Percentiles rank a stretch among this genome's conserved stretches.
phyloP scores from a whole-genome alignment of 2,888 invertebrate species.

The Fissipunctia ypsillon region DNA sequence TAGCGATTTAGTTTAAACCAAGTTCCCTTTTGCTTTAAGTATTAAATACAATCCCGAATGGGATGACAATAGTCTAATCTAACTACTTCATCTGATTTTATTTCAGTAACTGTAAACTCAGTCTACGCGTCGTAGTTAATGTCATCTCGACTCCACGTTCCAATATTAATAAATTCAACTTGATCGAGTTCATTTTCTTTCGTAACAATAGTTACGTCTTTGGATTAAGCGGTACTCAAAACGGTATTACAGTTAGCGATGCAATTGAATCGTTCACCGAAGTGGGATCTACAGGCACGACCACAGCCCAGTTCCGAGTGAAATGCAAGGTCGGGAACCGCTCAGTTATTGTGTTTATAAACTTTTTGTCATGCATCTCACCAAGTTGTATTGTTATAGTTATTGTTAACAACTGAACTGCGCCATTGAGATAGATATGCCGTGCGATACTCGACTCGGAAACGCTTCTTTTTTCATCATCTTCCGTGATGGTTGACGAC shows the following conservation, averaged over 20 bases:
- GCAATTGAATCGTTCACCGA: slow-evolving; percentile 81
- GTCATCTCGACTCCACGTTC: slow-evolving; percentile 54
- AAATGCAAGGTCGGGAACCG: slow-evolving; percentile 85
- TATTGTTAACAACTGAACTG: slow-evolving; percentile 81
- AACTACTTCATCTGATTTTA: slow-evolving; percentile 11
- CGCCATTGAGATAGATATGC: slow-evolving; percentile 85
- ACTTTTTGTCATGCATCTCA: slow-evolving; percentile 86
- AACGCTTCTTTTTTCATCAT: slow-evolving; percentile 73
- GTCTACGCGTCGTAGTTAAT: slow-evolving; percentile 31
- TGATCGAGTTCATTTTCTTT: slow-evolving; percentile 69
- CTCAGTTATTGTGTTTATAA: slow-evolving; percentile 83
- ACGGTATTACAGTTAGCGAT: slow-evolving; percentile 83
- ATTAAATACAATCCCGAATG: neutral
- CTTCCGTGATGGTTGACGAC: slow-evolving; percentile 83
- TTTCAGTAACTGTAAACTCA: slow-evolving; percentile 34
- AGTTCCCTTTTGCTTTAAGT: neutral
- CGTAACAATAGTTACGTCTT: slow-evolving; percentile 78
- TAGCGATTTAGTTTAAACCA: neutral
- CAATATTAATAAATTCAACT: slow-evolving; percentile 59
- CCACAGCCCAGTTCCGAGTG: slow-evolving; percentile 84
- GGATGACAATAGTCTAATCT: neutral
- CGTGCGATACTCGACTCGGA: slow-evolving; percentile 85
- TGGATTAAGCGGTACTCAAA: slow-evolving; percentile 82
- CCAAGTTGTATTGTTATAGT: slow-evolving; percentile 82
- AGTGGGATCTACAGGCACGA: slow-evolving; percentile 83